Percentiles rank a stretch among this genome's conserved stretches.
phyloP scores from a whole-genome alignment of 2,797 vertebrate species.

The Peromyscus aztecus region DNA sequence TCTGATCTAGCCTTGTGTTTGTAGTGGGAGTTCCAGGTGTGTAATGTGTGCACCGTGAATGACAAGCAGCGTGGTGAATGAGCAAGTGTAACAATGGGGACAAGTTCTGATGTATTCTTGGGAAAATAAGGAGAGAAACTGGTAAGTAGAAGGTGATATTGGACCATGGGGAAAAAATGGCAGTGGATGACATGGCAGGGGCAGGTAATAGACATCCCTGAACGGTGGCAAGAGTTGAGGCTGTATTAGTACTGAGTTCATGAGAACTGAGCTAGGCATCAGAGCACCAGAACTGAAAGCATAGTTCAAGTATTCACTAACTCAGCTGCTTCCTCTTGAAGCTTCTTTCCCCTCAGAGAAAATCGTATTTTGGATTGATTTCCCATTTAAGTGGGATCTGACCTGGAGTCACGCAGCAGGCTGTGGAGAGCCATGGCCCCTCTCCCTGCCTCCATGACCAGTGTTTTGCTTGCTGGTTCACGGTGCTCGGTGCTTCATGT shows the following conservation, averaged over 20 bases:
- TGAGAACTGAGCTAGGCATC: neutral
- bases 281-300: neutral
- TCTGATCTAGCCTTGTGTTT: neutral
- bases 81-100: neutral
- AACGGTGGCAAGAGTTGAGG: neutral
- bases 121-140: neutral
- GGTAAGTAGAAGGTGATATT: neutral
- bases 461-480: neutral
- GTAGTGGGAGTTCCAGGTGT: neutral
- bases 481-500: accelerated
- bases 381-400: neutral
- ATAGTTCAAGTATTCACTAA: neutral
- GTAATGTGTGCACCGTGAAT: neutral
- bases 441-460: neutral
- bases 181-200: neutral
- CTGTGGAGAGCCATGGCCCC: neutral
- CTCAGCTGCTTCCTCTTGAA: neutral
- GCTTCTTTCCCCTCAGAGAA: neutral
- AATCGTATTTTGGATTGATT: neutral
- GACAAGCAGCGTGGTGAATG: neutral
- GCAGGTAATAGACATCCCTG: neutral
- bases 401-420: neutral
- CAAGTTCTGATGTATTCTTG: neutral
- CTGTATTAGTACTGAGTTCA: neutral
- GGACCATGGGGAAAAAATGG: neutral